Evolutionary conservation across 2,113 vertebrate species (phyloP).

Genomic region (Chionis minor): DNA sequence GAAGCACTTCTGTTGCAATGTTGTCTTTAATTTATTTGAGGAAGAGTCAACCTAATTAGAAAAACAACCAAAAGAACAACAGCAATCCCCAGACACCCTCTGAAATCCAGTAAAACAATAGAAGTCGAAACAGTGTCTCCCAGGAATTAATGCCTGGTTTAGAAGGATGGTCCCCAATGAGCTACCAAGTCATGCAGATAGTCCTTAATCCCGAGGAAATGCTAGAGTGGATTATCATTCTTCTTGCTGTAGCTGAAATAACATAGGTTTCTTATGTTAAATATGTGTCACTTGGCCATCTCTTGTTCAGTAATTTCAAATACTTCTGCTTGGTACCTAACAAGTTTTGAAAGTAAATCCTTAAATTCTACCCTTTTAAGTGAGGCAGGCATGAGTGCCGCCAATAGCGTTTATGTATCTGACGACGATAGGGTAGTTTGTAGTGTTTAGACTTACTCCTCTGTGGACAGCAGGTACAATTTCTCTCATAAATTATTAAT

Average conservation of each 20-base stretch:
- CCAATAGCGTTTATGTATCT: not conserved
- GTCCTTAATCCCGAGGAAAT: not conserved
- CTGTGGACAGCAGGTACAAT: not conserved
- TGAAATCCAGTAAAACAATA: not conserved
- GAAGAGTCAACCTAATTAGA: not conserved
- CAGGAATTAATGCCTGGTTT: not conserved
- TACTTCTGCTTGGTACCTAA: not conserved
- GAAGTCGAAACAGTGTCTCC: not conserved
- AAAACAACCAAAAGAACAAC: not conserved
- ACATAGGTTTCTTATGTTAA: not conserved
- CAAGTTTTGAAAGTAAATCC: not conserved
- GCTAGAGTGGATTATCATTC: not conserved
- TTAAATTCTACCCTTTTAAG: not conserved
- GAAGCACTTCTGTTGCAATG: not conserved
- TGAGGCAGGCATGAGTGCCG: not conserved
- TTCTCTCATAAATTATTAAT: not conserved
- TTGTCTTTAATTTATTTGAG: not conserved
- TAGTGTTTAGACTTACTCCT: not conserved
- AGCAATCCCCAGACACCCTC: not conserved
- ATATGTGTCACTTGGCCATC: not conserved
- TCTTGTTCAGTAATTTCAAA: not conserved
- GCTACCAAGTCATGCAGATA: not conserved
- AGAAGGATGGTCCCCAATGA: not conserved
- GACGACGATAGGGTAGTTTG: not conserved
- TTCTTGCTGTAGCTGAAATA: not conserved